phyloP scores from a whole-genome alignment of 2,113 vertebrate species.

The Strix uralensis region DNA sequence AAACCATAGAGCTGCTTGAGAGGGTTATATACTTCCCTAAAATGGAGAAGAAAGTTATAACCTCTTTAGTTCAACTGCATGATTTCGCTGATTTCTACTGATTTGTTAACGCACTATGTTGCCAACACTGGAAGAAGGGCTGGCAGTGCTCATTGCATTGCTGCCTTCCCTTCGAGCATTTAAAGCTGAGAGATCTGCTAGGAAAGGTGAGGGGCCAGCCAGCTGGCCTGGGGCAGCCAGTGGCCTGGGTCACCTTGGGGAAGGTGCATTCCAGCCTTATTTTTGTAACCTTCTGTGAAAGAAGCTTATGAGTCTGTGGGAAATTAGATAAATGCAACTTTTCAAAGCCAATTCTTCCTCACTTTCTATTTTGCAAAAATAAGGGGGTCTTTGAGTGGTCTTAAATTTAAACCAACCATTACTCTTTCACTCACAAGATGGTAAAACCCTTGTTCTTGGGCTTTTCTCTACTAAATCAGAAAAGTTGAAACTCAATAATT shows the following conservation, averaged over 20 bases:
- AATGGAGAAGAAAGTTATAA: neutral
- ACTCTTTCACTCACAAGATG: neutral
- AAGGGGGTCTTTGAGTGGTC: neutral
- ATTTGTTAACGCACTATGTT: neutral
- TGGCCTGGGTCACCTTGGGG: neutral
- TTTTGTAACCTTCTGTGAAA: neutral
- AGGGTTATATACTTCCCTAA: neutral
- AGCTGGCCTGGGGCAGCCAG: neutral
- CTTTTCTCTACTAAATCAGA: neutral
- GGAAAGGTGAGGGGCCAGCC: neutral
- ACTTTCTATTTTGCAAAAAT: neutral
- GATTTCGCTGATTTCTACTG: constrained; percentile 11
- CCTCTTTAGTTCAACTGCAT: neutral
- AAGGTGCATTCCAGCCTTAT: neutral
- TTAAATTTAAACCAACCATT: neutral
- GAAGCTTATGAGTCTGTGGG: neutral
- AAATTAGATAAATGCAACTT: neutral
- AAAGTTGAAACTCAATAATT: neutral
- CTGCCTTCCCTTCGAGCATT: neutral
- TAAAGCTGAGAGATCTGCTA: neutral
- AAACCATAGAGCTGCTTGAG: neutral
- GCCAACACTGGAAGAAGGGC: constrained; percentile 1
- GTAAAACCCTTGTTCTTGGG: neutral
- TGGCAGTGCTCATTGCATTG: neutral
- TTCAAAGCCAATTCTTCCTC: neutral